Evolutionary conservation across 2,797 vertebrate species (phyloP).

Genomic region (Neosilurus mollespiculum): DNA sequence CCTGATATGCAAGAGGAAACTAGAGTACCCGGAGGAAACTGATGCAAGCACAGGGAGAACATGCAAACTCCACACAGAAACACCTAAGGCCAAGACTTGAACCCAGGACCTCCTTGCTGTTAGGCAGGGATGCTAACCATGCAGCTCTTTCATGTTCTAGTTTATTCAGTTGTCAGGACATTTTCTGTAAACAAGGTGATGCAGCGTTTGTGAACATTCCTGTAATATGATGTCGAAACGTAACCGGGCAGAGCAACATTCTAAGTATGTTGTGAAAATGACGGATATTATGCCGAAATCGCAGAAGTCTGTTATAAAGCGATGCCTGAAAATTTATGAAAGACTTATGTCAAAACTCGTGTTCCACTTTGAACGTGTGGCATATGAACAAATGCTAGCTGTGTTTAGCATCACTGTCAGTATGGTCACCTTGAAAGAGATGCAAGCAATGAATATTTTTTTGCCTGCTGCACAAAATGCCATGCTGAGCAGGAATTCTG

Average conservation of each 20-base stretch:
- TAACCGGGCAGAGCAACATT: not conserved
- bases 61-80: too few species aligned
- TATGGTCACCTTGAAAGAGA: not conserved
- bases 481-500: not conserved
- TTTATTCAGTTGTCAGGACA: not conserved
- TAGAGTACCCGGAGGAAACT: too few species aligned
- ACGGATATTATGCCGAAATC: not conserved
- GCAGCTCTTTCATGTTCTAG: too few species aligned
- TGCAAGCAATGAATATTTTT: not conserved
- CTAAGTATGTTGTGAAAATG: not conserved
- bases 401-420: not conserved
- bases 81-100: too few species aligned
- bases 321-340: not conserved
- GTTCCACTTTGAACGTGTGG: not conserved
- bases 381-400: not conserved
- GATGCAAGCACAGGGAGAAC: too few species aligned
- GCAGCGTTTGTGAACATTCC: not conserved
- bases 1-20: too few species aligned
- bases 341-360: not conserved
- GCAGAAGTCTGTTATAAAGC: not conserved
- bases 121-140: too few species aligned
- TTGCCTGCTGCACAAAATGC: not conserved
- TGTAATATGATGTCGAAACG: not conserved
- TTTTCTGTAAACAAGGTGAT: not conserved
- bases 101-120: too few species aligned